Evolutionary conservation across 2,797 vertebrate species (phyloP), one percentile per base, ranked within the genome.

Genomic region (Tauraco hartlaubi): DNA sequence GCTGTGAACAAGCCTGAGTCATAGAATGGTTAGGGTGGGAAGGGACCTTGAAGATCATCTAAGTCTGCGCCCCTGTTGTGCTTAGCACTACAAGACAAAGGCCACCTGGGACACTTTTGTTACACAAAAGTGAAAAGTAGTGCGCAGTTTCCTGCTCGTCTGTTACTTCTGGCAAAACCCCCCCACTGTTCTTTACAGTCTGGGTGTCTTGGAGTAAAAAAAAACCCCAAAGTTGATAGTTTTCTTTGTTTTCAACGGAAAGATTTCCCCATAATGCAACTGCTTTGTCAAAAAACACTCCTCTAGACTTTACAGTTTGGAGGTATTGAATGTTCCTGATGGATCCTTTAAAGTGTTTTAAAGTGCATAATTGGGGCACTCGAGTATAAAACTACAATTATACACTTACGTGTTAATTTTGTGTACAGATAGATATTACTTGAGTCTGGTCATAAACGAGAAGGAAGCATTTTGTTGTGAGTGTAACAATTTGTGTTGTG

Each of bases 381-480:
- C 97, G 96, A 98, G 85, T 87, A 55, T 96, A 96, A 97, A 98
- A 96, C 97, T 98, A 97, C 97, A 98, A 97, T 98, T 98, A 98
- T 96, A 95, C 90, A 97, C 96, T 98, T 97, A 83, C 93, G 97
- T 97, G 93, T 97, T 98, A 98, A 97, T 98, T 97, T 96, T 96
- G 94, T 97, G 94, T 97, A 97, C 76, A 86, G 96, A 97, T 90
- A 96, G 96, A 92, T 96, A 94, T 92, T 51, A 88, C 81, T 97
- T 97, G 94, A 95, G 85, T 84, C 88, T 97, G 96, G 94, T 92
- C 94, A 84, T 96, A 97, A 97, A 96, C 94, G 86, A 97, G 82
- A 96, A 82, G 90, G 88, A 97, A 91, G 67, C 68, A 16, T 94
- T 97, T 97, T 92, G 84, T 91, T 96, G 69, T 92, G 85, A 79